Base-by-base conservation (phyloP, 2,113 vertebrate genomes). In the Oryzias melastigma region DNA sequence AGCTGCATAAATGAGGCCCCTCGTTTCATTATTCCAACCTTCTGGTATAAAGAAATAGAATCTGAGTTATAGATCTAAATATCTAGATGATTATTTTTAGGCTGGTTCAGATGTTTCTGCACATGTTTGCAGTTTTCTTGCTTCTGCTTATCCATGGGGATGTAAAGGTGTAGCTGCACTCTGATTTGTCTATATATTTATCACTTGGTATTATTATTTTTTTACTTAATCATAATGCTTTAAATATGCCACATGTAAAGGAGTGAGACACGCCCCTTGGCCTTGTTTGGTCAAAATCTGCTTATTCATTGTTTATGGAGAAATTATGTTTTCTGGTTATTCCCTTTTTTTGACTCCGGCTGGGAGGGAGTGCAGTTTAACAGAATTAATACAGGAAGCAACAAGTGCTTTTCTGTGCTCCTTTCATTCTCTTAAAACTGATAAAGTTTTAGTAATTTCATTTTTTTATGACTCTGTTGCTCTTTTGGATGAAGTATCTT, bases 11-110 rank as follows among this genome's bases (percentile, higher is more conserved):
- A 25, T 55, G 15, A 54, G 4, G 69, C 41, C 47, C 4, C n/a
- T 20, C 12, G n/a, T 54, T 51, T 58, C 35, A 48, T 42, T 19
- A 25, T 62, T 50, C 29, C 44, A 43, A 25, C 51, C 47, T 35
- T n/a, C 41, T 24, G 22, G 14, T 52, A 15, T 42, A 41, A 54
- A 58, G 27, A 61, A 35, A n/a, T 55, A 53, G 53, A 24, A 75
- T 72, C 52, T 60, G 61, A 71, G 56, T 80, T 58, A 54, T 7
- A 20, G 55, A 45, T 44, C 35, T 4, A 24, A 43, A 52, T 24
- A 46, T 62, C 73, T 75, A 69, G 52, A 35, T 60, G n/a, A 71
- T 35, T 35, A 35, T 12, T 35, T 35, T 35, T 35, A 35, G 35
- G 35, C 8, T 35, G 10, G 35, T 35, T 35, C 60, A 41, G 58